Evolutionary conservation across 2,797 vertebrate genomes (phyloP).

Genomic region (Xenopus petersii): DNA sequence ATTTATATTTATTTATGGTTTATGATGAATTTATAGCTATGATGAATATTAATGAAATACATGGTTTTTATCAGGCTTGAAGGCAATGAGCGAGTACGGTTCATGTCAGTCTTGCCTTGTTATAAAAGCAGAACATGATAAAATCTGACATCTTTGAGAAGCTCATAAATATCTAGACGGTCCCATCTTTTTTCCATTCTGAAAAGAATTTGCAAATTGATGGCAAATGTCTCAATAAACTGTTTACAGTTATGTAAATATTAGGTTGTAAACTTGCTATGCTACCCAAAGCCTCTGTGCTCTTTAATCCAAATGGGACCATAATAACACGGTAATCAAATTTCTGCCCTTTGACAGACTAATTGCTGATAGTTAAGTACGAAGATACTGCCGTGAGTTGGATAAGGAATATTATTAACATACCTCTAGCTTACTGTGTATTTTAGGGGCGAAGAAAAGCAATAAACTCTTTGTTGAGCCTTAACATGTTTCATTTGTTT

Average conservation of each 20-base stretch:
- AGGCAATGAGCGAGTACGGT: no score
- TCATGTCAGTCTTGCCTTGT: no score
- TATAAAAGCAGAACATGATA: no score
- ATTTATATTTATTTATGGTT: no score
- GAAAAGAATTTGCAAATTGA: not conserved
- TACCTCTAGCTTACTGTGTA: slow-evolving; percentile 1
- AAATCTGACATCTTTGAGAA: no score
- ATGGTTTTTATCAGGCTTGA: no score
- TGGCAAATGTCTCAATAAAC: not conserved
- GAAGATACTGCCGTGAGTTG: not conserved
- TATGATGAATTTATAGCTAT: no score
- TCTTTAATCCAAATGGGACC: slow-evolving; percentile 8
- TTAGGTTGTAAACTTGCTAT: slow-evolving; percentile 4
- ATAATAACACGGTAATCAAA: slow-evolving; percentile 12
- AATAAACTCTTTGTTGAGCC: slow-evolving; percentile 2
- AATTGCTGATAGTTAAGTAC: slow-evolving; percentile 18
- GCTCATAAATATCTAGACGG: no score
- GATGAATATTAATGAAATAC: no score
- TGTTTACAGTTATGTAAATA: not conserved
- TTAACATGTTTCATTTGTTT: not conserved
- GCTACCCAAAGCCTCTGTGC: not conserved
- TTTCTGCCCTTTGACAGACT: slow-evolving; percentile 8
- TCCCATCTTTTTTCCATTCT: not conserved
- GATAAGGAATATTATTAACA: slow-evolving; percentile 18
- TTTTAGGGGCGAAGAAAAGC: slow-evolving; percentile 8